Evolutionary conservation across 2,113 vertebrate species (phyloP).

Genomic region (Willisornis vidua): DNA sequence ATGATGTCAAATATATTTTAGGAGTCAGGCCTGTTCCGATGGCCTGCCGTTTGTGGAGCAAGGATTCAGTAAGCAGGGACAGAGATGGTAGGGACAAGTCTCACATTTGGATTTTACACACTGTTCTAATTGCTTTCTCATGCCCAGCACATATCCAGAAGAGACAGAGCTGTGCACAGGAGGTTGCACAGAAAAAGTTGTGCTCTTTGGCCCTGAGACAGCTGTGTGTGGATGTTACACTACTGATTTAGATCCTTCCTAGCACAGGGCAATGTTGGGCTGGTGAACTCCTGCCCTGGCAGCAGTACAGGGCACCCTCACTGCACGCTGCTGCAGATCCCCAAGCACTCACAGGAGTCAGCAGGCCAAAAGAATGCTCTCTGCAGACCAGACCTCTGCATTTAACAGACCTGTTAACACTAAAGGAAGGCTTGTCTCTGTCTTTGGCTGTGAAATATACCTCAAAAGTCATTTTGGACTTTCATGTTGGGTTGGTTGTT

Average conservation of each 20-base stretch:
- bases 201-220: not conserved
- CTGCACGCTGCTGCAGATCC: not conserved
- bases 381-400: not conserved
- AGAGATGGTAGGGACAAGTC: not conserved
- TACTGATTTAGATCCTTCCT: not conserved
- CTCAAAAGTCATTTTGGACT: not conserved
- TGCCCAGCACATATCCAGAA: not conserved
- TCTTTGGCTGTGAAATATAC: not conserved
- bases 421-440: not conserved
- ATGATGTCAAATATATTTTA: not conserved
- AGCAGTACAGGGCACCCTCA: not conserved
- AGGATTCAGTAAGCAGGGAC: not conserved
- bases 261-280: accelerated
- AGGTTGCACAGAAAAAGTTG: not conserved
- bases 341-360: not conserved
- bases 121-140: not conserved
- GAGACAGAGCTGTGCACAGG: not conserved
- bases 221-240: not conserved
- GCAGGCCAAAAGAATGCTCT: not conserved
- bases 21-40: not conserved
- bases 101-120: not conserved
- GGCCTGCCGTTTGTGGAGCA: not conserved
- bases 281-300: not conserved
- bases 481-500: not conserved
- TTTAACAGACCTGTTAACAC: not conserved